phyloP scores from a whole-genome alignment of 2,888 invertebrate genomes.

The Incurvaria masculella region DNA sequence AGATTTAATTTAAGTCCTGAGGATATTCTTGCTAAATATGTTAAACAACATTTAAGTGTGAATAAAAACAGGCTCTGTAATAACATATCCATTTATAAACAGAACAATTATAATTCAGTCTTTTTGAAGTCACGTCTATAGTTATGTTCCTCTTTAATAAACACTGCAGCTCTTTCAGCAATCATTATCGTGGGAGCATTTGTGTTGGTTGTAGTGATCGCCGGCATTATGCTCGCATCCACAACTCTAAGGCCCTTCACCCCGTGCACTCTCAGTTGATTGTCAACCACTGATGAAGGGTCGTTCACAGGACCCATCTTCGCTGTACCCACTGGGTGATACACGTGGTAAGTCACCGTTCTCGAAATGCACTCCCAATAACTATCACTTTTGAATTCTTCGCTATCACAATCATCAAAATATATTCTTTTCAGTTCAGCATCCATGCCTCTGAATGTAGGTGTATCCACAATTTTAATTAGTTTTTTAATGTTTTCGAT shows the following conservation, averaged over 20 bases:
- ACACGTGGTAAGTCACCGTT: constrained; percentile 40
- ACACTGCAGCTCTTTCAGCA: constrained; percentile 42
- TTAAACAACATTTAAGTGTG: no score
- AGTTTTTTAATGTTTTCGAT: constrained; percentile 32
- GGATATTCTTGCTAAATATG: no score
- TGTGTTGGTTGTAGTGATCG: constrained; percentile 41
- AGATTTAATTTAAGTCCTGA: no score
- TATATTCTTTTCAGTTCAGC: constrained; percentile 35
- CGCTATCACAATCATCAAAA: constrained; percentile 31
- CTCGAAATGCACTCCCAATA: constrained; percentile 48
- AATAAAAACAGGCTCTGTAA: no score
- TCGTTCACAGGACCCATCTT: constrained; percentile 37
- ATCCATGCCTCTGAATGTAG: constrained; percentile 28
- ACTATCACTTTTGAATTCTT: constrained; percentile 29
- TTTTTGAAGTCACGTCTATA: no score
- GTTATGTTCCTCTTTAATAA: constrained; percentile 37
- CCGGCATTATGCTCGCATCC: constrained; percentile 47
- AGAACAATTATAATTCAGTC: no score
- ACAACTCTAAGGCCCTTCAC: constrained; percentile 33
- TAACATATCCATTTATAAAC: no score
- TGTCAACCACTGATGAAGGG: constrained; percentile 32
- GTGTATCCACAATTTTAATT: constrained; percentile 32
- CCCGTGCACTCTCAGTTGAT: constrained; percentile 29
- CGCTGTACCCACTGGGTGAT: constrained; percentile 44
- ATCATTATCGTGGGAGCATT: constrained; percentile 48